A percentile compares a stretch with the other conserved stretches of the same genome.
phyloP scores from a whole-genome alignment of 2,888 invertebrate genomes.

The Anaspis maculata region DNA sequence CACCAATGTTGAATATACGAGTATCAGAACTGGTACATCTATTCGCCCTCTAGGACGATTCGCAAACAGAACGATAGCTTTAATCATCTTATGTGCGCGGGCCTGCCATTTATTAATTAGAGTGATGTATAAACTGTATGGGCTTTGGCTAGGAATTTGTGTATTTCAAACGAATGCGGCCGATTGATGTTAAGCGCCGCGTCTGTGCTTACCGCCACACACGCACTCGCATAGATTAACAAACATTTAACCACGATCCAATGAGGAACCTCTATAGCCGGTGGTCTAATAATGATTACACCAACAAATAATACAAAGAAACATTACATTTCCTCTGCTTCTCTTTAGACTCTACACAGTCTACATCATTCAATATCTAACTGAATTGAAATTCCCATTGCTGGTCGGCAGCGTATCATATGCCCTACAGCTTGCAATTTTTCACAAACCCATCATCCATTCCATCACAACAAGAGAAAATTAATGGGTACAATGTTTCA shows the following conservation, averaged over 20 bases:
- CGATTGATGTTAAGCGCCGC: constrained; percentile 31
- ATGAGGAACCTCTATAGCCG: constrained; percentile 13
- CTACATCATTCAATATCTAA: neutral
- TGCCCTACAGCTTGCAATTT: too few species aligned
- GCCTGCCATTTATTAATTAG: constrained; percentile 42
- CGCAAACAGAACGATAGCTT: constrained; percentile 28
- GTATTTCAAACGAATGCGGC: constrained; percentile 31
- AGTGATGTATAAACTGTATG: constrained; percentile 38
- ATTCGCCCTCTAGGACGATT: constrained; percentile 20
- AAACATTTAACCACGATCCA: constrained; percentile 27
- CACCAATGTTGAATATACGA: too few species aligned
- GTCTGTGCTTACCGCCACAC: constrained; percentile 18
- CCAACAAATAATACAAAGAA: constrained; percentile 6
- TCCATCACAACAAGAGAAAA: too few species aligned
- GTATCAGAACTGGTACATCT: constrained; percentile 17
- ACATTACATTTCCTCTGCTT: too few species aligned
- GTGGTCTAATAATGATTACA: constrained; percentile 10
- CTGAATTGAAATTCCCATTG: too few species aligned
- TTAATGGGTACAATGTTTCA: too few species aligned
- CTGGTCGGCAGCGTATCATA: too few species aligned
- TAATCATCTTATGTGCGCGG: constrained; percentile 34
- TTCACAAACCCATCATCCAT: too few species aligned
- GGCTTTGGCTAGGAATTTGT: constrained; percentile 30
- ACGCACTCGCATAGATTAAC: constrained; percentile 37
- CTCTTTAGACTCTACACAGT: constrained; percentile 8